A percentile compares a stretch with the other conserved stretches of the same genome.
phyloP scores from a whole-genome alignment of 35 echinoderm and acorn worm genomes.

The Holothuria glaberrima region DNA sequence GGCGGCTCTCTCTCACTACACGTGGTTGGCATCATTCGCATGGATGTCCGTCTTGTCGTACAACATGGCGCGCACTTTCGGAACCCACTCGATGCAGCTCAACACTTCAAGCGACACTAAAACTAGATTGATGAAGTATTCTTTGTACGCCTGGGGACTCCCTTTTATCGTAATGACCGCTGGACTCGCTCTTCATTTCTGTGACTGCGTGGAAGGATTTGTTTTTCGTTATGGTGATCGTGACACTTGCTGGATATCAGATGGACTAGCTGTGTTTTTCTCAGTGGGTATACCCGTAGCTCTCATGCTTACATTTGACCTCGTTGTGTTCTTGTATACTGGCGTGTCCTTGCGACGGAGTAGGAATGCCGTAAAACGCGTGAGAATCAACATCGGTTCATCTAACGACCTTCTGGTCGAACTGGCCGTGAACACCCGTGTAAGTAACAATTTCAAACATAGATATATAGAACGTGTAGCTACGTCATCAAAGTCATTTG shows the following conservation, averaged over 20 bases:
- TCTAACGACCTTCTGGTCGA: conserved; percentile 7
- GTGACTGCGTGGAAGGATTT: conserved; percentile 51
- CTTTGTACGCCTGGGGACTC: conserved; percentile 64
- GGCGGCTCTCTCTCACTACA: conserved; percentile 63
- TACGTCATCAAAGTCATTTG: no score
- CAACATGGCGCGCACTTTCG: conserved; percentile 75
- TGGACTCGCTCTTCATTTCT: conserved; percentile 49
- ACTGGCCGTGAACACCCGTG: conserved; percentile 18
- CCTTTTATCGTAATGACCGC: conserved; percentile 48
- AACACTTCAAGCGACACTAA: conserved; percentile 5
- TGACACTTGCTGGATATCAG: conserved; percentile 66
- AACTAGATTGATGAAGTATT: conserved; percentile 30
- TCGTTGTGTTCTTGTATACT: conserved; percentile 43
- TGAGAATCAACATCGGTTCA: conserved; percentile 7
- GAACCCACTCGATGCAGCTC: conserved; percentile 2
- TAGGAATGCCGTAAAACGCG: conserved; percentile 16
- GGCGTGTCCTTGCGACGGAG: conserved; percentile 18
- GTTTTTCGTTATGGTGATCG: conserved; percentile 53
- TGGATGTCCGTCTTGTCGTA: conserved; percentile 82
- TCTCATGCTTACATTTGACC: conserved; percentile 28
- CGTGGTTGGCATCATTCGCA: conserved; percentile 71
- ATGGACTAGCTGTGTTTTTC: conserved; percentile 40
- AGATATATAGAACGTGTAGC: background rate
- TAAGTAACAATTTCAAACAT: background rate
- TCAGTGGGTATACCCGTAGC: conserved; percentile 51